Percentiles rank a stretch among this genome's conserved stretches.
These are phyloP conservation scores for Parazoanthus swiftii DNA, from an alignment of 92 coral and sea anemone genomes.

Conservation along the genomic window DNA sequence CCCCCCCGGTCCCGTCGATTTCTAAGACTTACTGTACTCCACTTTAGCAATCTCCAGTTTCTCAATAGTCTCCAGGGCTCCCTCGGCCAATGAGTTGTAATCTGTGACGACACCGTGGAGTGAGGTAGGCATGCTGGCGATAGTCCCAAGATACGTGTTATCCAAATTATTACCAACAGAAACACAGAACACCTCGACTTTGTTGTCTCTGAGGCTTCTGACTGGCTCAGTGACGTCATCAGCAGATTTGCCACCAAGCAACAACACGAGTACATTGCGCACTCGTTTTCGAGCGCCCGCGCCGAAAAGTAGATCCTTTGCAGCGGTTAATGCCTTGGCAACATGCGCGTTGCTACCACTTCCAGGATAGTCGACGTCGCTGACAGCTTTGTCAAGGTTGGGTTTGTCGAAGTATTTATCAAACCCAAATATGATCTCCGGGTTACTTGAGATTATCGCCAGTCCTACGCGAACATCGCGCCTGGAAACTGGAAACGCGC, in stretches of 20 bases:
- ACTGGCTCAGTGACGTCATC: slow-evolving; percentile 70
- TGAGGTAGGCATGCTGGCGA: slow-evolving; percentile 61
- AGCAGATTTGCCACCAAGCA: slow-evolving; percentile 67
- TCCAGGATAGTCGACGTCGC: slow-evolving; percentile 70
- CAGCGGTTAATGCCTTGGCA: slow-evolving; percentile 67
- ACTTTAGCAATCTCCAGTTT: slow-evolving; percentile 77
- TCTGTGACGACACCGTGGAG: slow-evolving; percentile 49
- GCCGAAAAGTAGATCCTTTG: slow-evolving; percentile 65
- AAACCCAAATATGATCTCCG: slow-evolving; percentile 71
- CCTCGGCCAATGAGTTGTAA: slow-evolving; percentile 34
- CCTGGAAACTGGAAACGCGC: slow-evolving; percentile 75
- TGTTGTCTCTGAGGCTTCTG: slow-evolving; percentile 57
- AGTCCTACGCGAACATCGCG: slow-evolving; percentile 75
- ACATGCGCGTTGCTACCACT: slow-evolving; percentile 54
- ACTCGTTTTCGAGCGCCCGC: slow-evolving; percentile 61
- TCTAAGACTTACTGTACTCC: slow-evolving; percentile 51
- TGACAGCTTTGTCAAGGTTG: slow-evolving; percentile 63
- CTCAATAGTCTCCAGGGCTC: slow-evolving; percentile 62
- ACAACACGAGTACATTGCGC: slow-evolving; percentile 65
- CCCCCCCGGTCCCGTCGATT: not conserved
- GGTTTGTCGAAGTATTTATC: slow-evolving; percentile 71
- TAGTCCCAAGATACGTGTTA: slow-evolving; percentile 37
- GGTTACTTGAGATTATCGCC: slow-evolving; percentile 66
- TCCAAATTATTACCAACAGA: slow-evolving; percentile 55
- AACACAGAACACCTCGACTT: slow-evolving; percentile 70